Percentiles rank a stretch among this genome's conserved stretches.
Conservation (phyloP, 1,140 invertebrate genomes). For the Sipha flava region DNA sequence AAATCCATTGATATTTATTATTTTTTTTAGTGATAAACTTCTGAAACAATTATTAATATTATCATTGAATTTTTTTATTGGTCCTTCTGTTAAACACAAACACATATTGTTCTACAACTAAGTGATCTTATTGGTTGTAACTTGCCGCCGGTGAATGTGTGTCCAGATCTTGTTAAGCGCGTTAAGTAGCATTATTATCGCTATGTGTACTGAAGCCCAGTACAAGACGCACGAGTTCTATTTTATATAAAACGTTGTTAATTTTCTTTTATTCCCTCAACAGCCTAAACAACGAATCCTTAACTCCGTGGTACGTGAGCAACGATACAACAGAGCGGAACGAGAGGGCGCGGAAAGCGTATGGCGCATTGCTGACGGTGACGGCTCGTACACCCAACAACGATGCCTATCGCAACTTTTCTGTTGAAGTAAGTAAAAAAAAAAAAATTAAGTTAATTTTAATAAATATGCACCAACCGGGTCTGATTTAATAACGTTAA, state of each 20-base stretch:
- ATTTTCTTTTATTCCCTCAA: background rate
- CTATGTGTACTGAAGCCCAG: background rate
- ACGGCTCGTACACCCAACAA: slow-evolving; percentile 74
- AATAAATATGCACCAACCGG: no score
- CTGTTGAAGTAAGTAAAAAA: slow-evolving; percentile 51
- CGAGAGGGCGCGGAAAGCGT: slow-evolving; percentile 74
- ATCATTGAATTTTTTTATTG: no score
- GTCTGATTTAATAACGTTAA: no score
- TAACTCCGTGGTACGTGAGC: slow-evolving; percentile 72
- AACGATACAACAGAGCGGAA: slow-evolving; percentile 73
- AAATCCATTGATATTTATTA: background rate
- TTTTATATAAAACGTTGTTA: background rate
- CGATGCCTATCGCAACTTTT: slow-evolving; percentile 66
- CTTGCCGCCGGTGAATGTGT: no score
- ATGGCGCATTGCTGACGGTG: slow-evolving; percentile 82
- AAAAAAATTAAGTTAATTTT: background rate
- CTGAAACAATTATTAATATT: no score
- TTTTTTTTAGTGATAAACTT: background rate
- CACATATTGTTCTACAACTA: no score
- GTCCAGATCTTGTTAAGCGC: no score
- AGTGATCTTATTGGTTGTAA: no score
- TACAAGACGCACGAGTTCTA: no score
- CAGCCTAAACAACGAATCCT: slow-evolving; percentile 45
- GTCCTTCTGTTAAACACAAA: no score
- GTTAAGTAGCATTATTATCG: background rate